Evolutionary conservation across 2,113 vertebrate species (phyloP), one percentile per base, ranked within the genome.

Genomic region (Cyphomyrus discorhynchus): DNA sequence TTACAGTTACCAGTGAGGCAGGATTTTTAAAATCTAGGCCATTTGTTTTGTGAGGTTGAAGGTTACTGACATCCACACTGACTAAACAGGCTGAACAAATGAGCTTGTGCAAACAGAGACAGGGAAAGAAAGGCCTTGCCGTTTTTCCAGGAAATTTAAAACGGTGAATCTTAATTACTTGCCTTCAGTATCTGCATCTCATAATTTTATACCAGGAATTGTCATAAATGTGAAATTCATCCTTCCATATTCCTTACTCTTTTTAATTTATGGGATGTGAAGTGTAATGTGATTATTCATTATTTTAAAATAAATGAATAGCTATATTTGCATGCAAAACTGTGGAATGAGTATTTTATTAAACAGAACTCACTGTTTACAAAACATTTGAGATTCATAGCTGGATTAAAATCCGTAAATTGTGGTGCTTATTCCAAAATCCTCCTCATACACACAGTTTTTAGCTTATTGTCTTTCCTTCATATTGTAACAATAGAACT

Each of bases 71-170:
- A 83, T 47, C 42, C 19, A 10, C 45, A 21, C 35, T 17, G 31
- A 27, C 6, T 35, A 21, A 27, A 84, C 52, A 62, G 15, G 15
- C 58, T 86, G 46, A 89, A 49, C 53, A 89, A 89, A 89, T 70
- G 50, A 66, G 89, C 42, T 50, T 87, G 56, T 77, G 47, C 46
- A 42, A 74, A 70, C 62, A 35, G n/a, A 24, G 1, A 86, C 24
- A 10, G 46, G 31, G n/a, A 53, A 66, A 31, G 77, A 84, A 42
- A 1, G 21, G 31, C 39, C 35, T 56, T 35, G 15, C 47, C 9
- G 47, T 50, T 53, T 53, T 13, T 52, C 31, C 85, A 87, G 85
- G 89, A 56, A 90, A 87, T 87, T 62, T 77, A 90, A 90, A 87
- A 45, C 0, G 1, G 15, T 52, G n/a, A 42, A 56, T 15, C 13